Evolutionary conservation across 2,797 vertebrate species (phyloP).

Genomic region (Bradypodion ventrale): DNA sequence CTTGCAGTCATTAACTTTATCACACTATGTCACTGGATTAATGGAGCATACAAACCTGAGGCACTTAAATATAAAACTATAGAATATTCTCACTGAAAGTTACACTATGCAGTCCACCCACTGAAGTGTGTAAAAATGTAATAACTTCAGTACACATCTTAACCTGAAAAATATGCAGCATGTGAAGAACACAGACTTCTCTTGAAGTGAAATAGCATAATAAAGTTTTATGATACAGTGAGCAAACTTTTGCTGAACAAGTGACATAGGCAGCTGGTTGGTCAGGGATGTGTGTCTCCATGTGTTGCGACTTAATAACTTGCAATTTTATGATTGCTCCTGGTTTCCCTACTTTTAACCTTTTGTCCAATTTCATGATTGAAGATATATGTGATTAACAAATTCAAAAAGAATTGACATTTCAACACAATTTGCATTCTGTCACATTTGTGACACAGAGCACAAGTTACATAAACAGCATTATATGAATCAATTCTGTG

Average conservation of each 20-base stretch:
- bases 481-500: background rate
- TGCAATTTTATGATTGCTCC: background rate
- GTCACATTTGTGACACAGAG: background rate
- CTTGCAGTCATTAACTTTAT: constrained; percentile 55
- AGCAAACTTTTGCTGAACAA: constrained; percentile 47
- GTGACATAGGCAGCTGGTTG: constrained; percentile 31
- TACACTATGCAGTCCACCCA: constrained; percentile 48
- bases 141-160: constrained; percentile 49
- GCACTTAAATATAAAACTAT: constrained; percentile 54
- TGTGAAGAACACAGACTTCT: constrained; percentile 62
- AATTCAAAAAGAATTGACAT: too few species aligned
- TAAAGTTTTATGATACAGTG: constrained; percentile 50
- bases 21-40: constrained; percentile 48
- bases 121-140: constrained; percentile 55
- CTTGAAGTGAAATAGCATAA: constrained; percentile 25
- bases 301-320: background rate
- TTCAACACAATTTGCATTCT: too few species aligned
- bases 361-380: background rate
- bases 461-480: background rate
- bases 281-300: background rate
- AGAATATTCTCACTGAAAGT: constrained; percentile 47
- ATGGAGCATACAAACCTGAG: constrained; percentile 50
- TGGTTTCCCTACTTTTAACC: background rate
- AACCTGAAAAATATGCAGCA: constrained; percentile 51
- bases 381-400: background rate